Percentiles rank a stretch among this genome's conserved stretches.
These are phyloP conservation scores for Chaetura pelagica DNA, from an alignment of 2,113 vertebrate species.

Conservation along the genomic window DNA sequence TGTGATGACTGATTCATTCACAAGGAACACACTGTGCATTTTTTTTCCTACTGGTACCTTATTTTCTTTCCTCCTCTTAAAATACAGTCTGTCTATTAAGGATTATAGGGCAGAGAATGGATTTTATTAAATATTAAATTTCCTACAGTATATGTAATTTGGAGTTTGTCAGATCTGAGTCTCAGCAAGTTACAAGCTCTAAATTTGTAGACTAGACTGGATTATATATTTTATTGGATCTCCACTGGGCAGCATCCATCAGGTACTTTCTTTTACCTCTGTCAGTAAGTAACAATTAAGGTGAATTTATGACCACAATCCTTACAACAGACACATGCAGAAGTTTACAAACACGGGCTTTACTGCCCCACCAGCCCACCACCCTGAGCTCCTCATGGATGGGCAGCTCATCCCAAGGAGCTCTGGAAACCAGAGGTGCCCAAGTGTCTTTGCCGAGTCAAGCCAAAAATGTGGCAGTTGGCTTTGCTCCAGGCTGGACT, in stretches of 20 bases:
- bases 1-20: accelerated
- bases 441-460: accelerated
- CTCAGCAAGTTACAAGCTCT: background rate
- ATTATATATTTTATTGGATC: background rate
- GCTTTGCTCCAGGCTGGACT: accelerated
- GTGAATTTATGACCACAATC: background rate
- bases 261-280: background rate
- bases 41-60: background rate
- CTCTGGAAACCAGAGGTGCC: no score
- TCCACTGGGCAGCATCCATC: background rate
- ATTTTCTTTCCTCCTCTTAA: background rate
- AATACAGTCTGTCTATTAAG: background rate
- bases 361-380: accelerated
- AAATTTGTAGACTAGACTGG: background rate
- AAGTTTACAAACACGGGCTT: background rate
- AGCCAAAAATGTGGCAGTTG: accelerated
- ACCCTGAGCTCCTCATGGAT: accelerated
- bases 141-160: background rate
- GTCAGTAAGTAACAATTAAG: background rate
- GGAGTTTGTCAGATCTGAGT: background rate
- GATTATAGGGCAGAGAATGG: background rate
- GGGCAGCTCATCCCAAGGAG: accelerated
- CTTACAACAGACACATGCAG: accelerated
- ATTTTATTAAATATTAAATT: background rate
- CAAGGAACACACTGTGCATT: background rate